These are phyloP conservation scores for Drosophila repletoides DNA, from an alignment of 1,140 invertebrate genomes.

Conservation along the genomic window DNA sequence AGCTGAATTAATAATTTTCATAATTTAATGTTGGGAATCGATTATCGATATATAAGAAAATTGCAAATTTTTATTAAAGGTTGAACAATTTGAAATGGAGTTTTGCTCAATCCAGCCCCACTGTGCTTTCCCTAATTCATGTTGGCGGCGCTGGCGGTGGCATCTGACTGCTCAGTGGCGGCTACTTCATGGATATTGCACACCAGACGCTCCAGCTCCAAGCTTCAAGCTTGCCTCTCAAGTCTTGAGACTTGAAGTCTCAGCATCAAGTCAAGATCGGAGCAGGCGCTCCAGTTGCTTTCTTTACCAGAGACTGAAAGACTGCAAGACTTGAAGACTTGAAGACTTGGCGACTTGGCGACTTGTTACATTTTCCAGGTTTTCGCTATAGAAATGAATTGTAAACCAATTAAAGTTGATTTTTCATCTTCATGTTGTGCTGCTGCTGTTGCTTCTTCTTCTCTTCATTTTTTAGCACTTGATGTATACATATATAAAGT, in stretches of 20 bases:
- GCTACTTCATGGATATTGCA: slow-evolving; percentile 72
- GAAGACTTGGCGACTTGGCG: slow-evolving; percentile 38
- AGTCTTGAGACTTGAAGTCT: background rate
- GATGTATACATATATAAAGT: slow-evolving; percentile 4
- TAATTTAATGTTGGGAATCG: too few species aligned
- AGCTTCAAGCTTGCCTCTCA: background rate
- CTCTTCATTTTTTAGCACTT: slow-evolving; percentile 12
- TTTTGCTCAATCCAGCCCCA: background rate
- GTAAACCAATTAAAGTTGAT: slow-evolving; percentile 75
- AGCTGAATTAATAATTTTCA: too few species aligned
- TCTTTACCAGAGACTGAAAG: too few species aligned
- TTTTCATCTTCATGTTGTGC: slow-evolving; percentile 58
- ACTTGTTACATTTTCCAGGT: slow-evolving; percentile 72
- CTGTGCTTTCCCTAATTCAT: slow-evolving; percentile 57
- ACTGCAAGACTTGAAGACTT: background rate
- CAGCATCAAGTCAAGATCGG: background rate
- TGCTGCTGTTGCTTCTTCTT: background rate
- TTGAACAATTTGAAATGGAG: background rate
- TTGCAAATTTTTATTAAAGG: too few species aligned
- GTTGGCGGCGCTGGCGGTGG: slow-evolving; percentile 28
- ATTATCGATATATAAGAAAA: too few species aligned
- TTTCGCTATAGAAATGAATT: slow-evolving; percentile 73
- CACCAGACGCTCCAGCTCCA: slow-evolving; percentile 23
- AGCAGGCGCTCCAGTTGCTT: slow-evolving; percentile 45
- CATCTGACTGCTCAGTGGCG: slow-evolving; percentile 26